Evolutionary conservation across 2,888 invertebrate genomes (phyloP), one percentile per base, ranked within the genome.

Genomic region (Anthophora plumipes): DNA sequence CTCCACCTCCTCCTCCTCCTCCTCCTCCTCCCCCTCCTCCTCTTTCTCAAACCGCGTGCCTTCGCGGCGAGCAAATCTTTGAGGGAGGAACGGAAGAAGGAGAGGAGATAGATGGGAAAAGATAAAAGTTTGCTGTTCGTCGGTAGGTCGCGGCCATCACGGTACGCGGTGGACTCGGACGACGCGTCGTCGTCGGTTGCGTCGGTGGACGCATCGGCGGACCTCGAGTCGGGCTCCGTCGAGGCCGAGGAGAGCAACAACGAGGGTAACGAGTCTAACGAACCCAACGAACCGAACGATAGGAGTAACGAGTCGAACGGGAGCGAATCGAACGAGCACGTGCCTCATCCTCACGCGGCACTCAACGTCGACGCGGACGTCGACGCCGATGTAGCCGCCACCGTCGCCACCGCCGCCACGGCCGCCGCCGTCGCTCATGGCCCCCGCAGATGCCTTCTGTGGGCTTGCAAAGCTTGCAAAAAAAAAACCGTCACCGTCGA

Each of bases 381-480:
- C 31, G 31, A 31, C 31, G 31, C 1, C 31, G 31, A 89, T n/a
- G n/a, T n/a, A n/a, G n/a, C n/a, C n/a, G n/a, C n/a, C n/a, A n/a
- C n/a, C n/a, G n/a, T n/a, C n/a, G n/a, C n/a, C n/a, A n/a, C n/a
- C n/a, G n/a, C n/a, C n/a, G n/a, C n/a, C n/a, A n/a, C n/a, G n/a
- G n/a, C 91, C 41, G 89, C 91, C 31, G 89, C 92, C 85, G 85
- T 89, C 46, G 85, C 88, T 48, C 91, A 92, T 77, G 94, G 94
- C 9, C 96, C 96, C 64, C 94, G 97, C 81, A 95, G 97, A 80
- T 99, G 99, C 91, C 94, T 99, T 54, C 96, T 98, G 14, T 99
- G 99, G 99, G 99, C 99, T 2, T 99, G 99, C 94, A 99, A 99
- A 92, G 98, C 98, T 0, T 99, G 99, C 94, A 99, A 99, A 94